Evolutionary conservation across 2,888 invertebrate genomes (phyloP).

Genomic region (Anarsia innoxiella): DNA sequence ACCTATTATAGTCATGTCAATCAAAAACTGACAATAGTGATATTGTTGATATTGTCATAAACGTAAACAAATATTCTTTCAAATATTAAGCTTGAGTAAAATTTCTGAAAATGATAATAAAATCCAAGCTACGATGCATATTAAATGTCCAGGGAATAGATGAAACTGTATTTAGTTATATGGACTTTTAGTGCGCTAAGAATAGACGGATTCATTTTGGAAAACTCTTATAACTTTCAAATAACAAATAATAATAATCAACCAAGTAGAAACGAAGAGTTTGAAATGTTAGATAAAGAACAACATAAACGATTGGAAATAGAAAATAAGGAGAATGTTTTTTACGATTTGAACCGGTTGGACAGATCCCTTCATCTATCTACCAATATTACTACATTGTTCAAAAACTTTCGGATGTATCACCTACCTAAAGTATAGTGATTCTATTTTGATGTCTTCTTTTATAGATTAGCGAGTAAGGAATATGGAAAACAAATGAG

Average conservation of each 20-base stretch:
- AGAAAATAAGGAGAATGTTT: conserved; percentile 14
- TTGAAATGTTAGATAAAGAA: conserved; percentile 29
- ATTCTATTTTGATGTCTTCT: not conserved
- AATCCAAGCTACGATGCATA: too few relatives aligned
- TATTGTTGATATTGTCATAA: too few relatives aligned
- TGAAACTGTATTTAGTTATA: conserved; percentile 20
- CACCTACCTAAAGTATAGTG: too few relatives aligned
- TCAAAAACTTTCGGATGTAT: too few relatives aligned
- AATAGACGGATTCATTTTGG: conserved; percentile 19
- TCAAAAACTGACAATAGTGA: too few relatives aligned
- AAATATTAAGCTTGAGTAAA: too few relatives aligned
- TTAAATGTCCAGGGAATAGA: conserved; percentile 10
- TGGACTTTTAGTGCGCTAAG: conserved; percentile 18
- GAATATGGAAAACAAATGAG: conserved; percentile 15
- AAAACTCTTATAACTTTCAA: conserved; percentile 25
- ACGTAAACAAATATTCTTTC: too few relatives aligned
- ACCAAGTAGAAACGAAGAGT: conserved; percentile 33
- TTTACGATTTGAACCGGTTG: not conserved
- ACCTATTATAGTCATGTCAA: too few relatives aligned
- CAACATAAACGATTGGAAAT: conserved; percentile 19
- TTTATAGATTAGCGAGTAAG: conserved; percentile 26
- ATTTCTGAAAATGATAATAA: too few relatives aligned
- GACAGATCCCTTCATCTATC: not conserved
- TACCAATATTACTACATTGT: too few relatives aligned
- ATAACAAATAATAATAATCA: too few relatives aligned